phyloP scores from a whole-genome alignment of 2,797 vertebrate genomes.

The Nannoperca australis region DNA sequence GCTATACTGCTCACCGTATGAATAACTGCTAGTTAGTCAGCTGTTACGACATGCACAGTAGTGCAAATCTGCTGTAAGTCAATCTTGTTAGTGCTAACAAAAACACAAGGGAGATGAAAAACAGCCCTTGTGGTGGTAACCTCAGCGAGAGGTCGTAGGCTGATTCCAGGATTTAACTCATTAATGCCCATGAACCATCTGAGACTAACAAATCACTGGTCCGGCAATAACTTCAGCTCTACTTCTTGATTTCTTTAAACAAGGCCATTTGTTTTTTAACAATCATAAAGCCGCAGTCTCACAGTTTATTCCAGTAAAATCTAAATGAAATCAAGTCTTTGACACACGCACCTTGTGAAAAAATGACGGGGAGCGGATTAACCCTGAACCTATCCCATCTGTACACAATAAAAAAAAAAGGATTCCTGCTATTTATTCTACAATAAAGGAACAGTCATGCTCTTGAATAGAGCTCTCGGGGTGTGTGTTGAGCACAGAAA shows the following conservation, averaged over 20 bases:
- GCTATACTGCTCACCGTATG: constrained; percentile 49
- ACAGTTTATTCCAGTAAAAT: constrained; percentile 48
- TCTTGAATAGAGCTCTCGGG: constrained; percentile 70
- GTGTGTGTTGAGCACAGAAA: constrained; percentile 68
- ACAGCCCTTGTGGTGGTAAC: constrained; percentile 72
- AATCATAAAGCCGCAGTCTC: constrained; percentile 25
- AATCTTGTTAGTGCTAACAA: constrained; percentile 75
- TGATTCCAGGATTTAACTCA: constrained; percentile 64
- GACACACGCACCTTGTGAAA: constrained; percentile 51
- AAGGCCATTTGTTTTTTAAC: background rate
- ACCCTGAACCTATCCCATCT: constrained; percentile 64
- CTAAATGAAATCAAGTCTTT: constrained; percentile 48
- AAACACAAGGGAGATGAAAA: constrained; percentile 75
- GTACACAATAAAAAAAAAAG: constrained; percentile 65
- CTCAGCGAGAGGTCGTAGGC: constrained; percentile 64
- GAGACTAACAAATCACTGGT: constrained; percentile 69
- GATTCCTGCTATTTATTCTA: constrained; percentile 63
- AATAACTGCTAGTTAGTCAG: constrained; percentile 71
- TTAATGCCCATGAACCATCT: constrained; percentile 54
- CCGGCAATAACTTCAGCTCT: constrained; percentile 16
- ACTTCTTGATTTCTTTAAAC: constrained; percentile 32
- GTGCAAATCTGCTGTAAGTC: constrained; percentile 78
- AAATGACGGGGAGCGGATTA: constrained; percentile 55
- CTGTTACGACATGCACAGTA: constrained; percentile 62
- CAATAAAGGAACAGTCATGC: constrained; percentile 73